Conservation (phyloP, 2,113 vertebrate species). For the Leptodactylus fuscus region DNA sequence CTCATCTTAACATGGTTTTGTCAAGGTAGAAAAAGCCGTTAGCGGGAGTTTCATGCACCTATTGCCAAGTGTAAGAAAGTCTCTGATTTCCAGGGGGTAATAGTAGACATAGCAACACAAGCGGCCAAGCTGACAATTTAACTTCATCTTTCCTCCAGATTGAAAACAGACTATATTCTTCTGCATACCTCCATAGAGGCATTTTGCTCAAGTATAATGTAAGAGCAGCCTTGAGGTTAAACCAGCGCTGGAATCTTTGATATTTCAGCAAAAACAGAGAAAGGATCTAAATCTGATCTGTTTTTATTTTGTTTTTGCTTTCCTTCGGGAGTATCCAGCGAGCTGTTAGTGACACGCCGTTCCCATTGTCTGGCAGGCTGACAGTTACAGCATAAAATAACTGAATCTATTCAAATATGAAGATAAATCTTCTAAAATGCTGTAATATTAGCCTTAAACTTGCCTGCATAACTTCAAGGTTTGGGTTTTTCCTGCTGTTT, state of each 20-base stretch:
- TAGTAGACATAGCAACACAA: slow-evolving; percentile 30
- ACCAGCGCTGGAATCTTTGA: slow-evolving; percentile 1
- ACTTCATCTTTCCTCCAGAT: slow-evolving; percentile 2
- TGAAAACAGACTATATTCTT: slow-evolving; percentile 23
- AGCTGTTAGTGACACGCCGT: slow-evolving; percentile 1
- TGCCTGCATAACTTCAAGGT: slow-evolving; percentile 11
- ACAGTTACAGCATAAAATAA: neutral
- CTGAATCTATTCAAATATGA: slow-evolving; percentile 5
- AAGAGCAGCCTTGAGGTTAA: neutral
- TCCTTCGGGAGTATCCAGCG: neutral
- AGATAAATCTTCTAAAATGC: slow-evolving; percentile 19
- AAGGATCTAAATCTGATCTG: neutral
- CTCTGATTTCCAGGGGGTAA: neutral
- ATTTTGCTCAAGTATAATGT: neutral
- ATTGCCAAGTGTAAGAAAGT: slow-evolving; percentile 33
- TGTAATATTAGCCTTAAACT: slow-evolving; percentile 3
- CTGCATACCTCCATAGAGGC: neutral
- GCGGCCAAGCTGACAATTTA: slow-evolving; percentile 22
- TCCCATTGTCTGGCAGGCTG: neutral
- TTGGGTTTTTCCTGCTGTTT: neutral
- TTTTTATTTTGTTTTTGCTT: neutral
- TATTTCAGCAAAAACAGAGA: slow-evolving; percentile 4
- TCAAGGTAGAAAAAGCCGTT: slow-evolving; percentile 49
- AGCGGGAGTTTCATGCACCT: neutral
- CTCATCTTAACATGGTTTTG: slow-evolving; percentile 51